These are phyloP conservation scores for Buceros bicornis DNA, from an alignment of 2,797 vertebrate genomes.

Conservation along the genomic window DNA sequence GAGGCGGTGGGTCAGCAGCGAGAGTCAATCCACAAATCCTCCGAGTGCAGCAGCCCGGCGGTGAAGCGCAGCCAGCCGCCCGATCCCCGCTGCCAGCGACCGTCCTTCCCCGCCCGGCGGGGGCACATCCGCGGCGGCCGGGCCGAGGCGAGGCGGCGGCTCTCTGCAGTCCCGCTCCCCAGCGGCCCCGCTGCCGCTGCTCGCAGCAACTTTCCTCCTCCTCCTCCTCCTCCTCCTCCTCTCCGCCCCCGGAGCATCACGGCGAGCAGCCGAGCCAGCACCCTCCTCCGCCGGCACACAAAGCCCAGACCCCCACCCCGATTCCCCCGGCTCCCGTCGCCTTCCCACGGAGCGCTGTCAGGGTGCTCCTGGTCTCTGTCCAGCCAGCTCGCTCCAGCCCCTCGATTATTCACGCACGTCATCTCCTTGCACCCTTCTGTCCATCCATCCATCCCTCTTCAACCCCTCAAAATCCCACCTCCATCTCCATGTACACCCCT, in stretches of 20 bases:
- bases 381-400: background rate
- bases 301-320: background rate
- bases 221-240: background rate
- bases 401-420: background rate
- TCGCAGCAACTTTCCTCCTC: constrained; percentile 27
- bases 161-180: constrained; percentile 34
- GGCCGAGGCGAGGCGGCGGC: constrained; percentile 18
- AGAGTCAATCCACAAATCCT: constrained; percentile 39
- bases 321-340: background rate
- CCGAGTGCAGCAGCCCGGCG: background rate
- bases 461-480: background rate
- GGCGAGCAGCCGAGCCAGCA: background rate
- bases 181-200: background rate
- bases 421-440: rapidly evolving
- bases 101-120: constrained; percentile 6
- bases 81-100: background rate
- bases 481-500: background rate
- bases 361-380: background rate
- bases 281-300: constrained; percentile 20
- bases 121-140: constrained; percentile 23
- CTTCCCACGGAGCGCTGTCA: background rate
- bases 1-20: background rate
- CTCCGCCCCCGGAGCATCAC: constrained; percentile 45
- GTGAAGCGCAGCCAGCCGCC: constrained; percentile 34
- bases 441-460: background rate